These are phyloP conservation scores for Hypothenemus hampei DNA, from an alignment of 1,140 invertebrate species.

Conservation along the genomic window DNA sequence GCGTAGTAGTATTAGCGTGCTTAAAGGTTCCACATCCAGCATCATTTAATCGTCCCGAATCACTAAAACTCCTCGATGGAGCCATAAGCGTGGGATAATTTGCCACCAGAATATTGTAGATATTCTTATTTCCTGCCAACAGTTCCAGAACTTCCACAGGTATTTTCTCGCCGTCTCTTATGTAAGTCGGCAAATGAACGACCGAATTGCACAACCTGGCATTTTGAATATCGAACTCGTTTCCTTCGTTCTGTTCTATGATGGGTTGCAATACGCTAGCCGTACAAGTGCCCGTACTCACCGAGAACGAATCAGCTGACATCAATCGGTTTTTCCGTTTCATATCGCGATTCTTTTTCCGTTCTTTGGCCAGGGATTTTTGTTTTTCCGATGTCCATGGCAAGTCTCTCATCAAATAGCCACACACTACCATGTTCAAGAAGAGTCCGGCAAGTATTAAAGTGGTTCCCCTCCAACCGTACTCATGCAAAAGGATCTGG, in stretches of 20 bases:
- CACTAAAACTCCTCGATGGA: slow-evolving; percentile 66
- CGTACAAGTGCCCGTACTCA: slow-evolving; percentile 62
- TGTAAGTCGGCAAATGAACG: slow-evolving; percentile 76
- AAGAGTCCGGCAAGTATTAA: slow-evolving; percentile 79
- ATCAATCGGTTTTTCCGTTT: slow-evolving; percentile 57
- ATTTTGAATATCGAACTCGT: slow-evolving; percentile 31
- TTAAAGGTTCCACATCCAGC: slow-evolving; percentile 28
- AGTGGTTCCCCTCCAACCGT: slow-evolving; percentile 80
- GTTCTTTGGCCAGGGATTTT: slow-evolving; percentile 57
- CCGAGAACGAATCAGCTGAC: slow-evolving; percentile 57
- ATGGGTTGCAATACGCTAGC: slow-evolving; percentile 49
- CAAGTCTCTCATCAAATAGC: slow-evolving; percentile 76
- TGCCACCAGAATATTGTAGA: slow-evolving; percentile 65
- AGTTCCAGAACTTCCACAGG: slow-evolving; percentile 69
- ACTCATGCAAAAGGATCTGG: slow-evolving; percentile 67
- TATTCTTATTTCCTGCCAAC: slow-evolving; percentile 62
- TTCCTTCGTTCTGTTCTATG: slow-evolving; percentile 31
- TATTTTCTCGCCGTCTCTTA: slow-evolving; percentile 69
- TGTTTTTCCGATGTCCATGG: slow-evolving; percentile 66
- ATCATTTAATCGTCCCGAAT: slow-evolving; percentile 55
- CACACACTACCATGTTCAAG: slow-evolving; percentile 83
- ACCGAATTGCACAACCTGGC: slow-evolving; percentile 64
- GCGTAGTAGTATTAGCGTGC: slow-evolving; percentile 37
- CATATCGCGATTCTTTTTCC: slow-evolving; percentile 54
- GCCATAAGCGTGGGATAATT: slow-evolving; percentile 69